These are phyloP conservation scores for Scolopax mira DNA, from an alignment of 2,113 vertebrate genomes.

Conservation along the genomic window DNA sequence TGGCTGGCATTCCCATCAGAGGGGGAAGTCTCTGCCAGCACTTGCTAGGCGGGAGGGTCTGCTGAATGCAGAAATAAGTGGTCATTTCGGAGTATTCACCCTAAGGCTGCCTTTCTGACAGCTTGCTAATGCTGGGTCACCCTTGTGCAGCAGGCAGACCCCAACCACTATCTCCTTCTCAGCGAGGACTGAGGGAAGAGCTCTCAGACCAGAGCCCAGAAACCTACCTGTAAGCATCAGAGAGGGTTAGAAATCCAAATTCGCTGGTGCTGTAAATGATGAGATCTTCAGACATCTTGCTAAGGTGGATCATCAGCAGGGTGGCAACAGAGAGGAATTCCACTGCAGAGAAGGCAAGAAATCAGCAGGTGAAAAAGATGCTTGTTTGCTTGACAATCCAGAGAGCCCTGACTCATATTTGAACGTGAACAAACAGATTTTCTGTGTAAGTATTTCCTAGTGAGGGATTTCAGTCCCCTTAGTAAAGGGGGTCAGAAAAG, in stretches of 20 bases:
- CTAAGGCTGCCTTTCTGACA: background rate
- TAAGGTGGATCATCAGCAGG: conserved; percentile 89
- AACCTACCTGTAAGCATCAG: conserved; percentile 86
- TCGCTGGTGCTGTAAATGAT: conserved; percentile 94
- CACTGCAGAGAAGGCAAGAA: conserved; percentile 61
- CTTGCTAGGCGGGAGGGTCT: background rate
- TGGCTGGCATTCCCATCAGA: background rate
- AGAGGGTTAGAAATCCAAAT: conserved; percentile 87
- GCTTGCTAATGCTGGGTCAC: background rate
- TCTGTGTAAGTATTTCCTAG: conserved; percentile 7
- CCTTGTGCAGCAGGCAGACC: background rate
- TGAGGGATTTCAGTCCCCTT: background rate
- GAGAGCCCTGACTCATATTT: background rate
- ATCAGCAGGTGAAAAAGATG: too few species aligned
- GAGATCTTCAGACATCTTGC: conserved; percentile 92
- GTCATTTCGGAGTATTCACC: background rate
- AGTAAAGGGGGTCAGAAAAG: too few species aligned
- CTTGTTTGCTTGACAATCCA: background rate
- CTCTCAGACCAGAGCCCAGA: background rate
- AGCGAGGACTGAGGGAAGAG: background rate
- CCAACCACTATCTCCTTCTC: background rate
- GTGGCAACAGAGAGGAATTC: conserved; percentile 93
- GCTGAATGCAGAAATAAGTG: background rate
- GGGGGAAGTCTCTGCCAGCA: background rate
- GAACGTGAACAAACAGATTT: fast-evolving